These are phyloP conservation scores for Oophaga pumilio DNA, from an alignment of 2,113 vertebrate species.

Conservation along the genomic window DNA sequence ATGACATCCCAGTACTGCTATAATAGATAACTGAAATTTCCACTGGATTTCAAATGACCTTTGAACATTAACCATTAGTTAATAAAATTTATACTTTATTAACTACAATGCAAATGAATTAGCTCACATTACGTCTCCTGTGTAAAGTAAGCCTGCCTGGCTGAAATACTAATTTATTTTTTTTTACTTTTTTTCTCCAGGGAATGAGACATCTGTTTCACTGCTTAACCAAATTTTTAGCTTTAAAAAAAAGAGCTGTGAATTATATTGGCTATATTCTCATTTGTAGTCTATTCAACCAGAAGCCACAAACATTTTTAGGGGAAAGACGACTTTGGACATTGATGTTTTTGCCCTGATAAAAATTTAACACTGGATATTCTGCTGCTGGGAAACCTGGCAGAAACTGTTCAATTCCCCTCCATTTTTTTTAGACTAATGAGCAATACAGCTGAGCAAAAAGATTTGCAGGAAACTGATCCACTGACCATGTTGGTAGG, in stretches of 20 bases:
- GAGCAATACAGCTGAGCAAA: too few relatives aligned
- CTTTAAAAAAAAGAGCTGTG: neutral
- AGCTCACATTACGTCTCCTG: neutral
- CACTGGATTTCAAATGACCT: neutral
- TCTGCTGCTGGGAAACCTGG: neutral
- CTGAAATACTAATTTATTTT: neutral
- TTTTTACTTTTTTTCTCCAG: neutral
- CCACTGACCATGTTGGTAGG: too few relatives aligned
- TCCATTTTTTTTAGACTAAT: too few relatives aligned
- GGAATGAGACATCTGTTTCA: constrained; percentile 11
- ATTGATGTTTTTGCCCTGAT: neutral
- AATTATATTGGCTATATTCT: neutral
- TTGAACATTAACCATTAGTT: neutral
- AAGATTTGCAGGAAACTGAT: too few relatives aligned
- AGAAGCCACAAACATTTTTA: neutral
- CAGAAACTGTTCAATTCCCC: neutral
- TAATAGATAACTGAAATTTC: neutral
- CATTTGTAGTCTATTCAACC: neutral
- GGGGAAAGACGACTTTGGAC: too few relatives aligned
- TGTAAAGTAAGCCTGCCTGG: neutral
- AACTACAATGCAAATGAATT: neutral
- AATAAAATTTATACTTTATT: neutral
- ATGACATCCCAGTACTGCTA: neutral
- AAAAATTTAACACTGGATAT: neutral
- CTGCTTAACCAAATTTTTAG: neutral